A percentile compares a stretch with the other conserved stretches of the same genome.
Conservation (phyloP, 53 echinoderm and acorn worm genomes). For the Luidia sarsii region DNA sequence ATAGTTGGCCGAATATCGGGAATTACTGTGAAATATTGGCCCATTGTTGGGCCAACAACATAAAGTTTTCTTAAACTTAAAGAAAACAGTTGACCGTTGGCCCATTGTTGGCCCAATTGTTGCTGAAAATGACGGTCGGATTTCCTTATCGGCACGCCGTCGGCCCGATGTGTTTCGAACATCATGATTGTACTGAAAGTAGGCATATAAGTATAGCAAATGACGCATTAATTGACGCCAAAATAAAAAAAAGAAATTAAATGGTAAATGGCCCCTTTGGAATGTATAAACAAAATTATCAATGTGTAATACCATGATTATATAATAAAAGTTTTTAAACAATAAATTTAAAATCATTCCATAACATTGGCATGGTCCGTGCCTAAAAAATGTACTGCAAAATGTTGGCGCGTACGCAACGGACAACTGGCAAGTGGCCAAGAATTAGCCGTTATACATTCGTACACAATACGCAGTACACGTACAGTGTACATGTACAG, state of each 20-base stretch:
- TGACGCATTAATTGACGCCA: neutral
- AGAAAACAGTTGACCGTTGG: neutral
- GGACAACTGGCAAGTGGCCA: neutral
- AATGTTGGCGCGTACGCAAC: neutral
- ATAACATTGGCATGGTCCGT: constrained; percentile 1
- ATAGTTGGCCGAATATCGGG: constrained; percentile 3
- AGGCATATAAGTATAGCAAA: too few relatives aligned
- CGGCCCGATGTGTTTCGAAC: neutral
- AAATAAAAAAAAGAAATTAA: neutral
- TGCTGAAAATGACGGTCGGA: neutral
- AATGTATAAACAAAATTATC: neutral
- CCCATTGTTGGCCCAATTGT: constrained; percentile 15
- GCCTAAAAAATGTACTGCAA: neutral
- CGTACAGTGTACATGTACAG: neutral
- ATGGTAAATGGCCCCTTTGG: neutral
- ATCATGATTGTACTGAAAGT: too few relatives aligned
- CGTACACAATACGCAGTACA: neutral
- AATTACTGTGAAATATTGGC: constrained; percentile 15
- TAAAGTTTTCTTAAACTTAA: neutral
- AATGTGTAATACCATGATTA: neutral
- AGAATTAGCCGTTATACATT: neutral
- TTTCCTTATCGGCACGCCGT: too few relatives aligned
- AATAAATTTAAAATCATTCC: neutral
- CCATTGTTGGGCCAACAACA: too few relatives aligned
- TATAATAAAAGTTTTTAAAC: neutral